Conservation (phyloP, 2,888 invertebrate genomes). For the Caenorhabditis sulstoni region DNA sequence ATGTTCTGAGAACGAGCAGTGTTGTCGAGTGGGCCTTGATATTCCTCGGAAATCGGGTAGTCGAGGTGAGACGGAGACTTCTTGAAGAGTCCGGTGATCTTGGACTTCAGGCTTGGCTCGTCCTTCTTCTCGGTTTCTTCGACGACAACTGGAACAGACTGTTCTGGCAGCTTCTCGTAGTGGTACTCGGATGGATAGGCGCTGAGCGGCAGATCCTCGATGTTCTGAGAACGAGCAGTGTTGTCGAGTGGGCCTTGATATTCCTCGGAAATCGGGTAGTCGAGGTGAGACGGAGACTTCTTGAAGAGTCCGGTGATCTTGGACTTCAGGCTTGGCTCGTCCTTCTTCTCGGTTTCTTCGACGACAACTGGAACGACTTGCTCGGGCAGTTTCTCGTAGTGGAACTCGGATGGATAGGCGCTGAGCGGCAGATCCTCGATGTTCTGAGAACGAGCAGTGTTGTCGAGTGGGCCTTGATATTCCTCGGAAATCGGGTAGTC, state of each 20-base stretch:
- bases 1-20: constrained; percentile 11
- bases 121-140: too few relatives aligned
- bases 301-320: constrained; percentile 5
- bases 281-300: constrained; percentile 3
- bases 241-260: constrained; percentile 9
- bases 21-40: constrained; percentile 60
- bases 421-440: too few relatives aligned
- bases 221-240: background rate
- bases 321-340: too few relatives aligned
- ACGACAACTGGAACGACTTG: background rate
- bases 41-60: constrained; percentile 58
- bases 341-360: too few relatives aligned
- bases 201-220: too few relatives aligned
- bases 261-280: constrained; percentile 11
- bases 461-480: constrained; percentile 61
- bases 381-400: constrained; percentile 45
- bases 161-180: constrained; percentile 26
- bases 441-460: constrained; percentile 26
- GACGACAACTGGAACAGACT: background rate
- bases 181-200: constrained; percentile 21
- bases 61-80: constrained; percentile 58
- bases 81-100: too few relatives aligned
- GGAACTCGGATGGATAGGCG: constrained; percentile 35
- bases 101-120: too few relatives aligned
- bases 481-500: constrained; percentile 60